phyloP scores from a whole-genome alignment of 2,113 vertebrate genomes.

The Ornithorhynchus anatinus region DNA sequence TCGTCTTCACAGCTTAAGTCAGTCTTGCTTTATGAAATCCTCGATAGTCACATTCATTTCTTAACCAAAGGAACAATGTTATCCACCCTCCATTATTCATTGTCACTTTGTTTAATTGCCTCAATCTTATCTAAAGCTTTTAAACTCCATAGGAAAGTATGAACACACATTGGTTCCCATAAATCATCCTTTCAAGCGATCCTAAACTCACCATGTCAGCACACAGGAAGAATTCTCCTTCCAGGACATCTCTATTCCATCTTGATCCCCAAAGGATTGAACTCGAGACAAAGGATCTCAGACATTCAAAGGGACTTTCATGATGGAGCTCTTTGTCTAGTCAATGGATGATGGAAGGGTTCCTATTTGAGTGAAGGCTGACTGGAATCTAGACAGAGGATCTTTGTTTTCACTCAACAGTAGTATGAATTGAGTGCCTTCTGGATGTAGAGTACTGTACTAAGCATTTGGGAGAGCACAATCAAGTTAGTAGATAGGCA shows the following conservation, averaged over 20 bases:
- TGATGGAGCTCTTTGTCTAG: neutral
- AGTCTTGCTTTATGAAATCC: neutral
- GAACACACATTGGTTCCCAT: neutral
- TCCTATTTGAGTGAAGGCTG: neutral
- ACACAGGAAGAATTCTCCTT: neutral
- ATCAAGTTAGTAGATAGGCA: no score
- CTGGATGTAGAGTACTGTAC: no score
- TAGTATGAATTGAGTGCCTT: no score
- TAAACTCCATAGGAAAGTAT: neutral
- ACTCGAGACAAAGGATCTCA: slow-evolving; percentile 3
- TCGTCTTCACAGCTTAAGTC: neutral
- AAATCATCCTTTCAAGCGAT: neutral
- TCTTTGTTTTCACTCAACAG: neutral
- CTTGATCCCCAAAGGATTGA: slow-evolving; percentile 14
- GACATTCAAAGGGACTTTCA: neutral
- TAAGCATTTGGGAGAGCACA: no score
- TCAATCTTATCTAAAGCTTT: neutral
- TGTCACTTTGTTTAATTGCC: neutral
- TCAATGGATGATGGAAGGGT: neutral
- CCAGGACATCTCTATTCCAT: neutral
- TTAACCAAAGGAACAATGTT: neutral
- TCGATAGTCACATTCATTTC: rapidly evolving
- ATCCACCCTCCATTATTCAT: rapidly evolving
- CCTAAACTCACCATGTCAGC: neutral
- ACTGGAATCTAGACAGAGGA: neutral